Evolutionary conservation across 2,797 vertebrate species (phyloP).

Genomic region (Phrynocephalus vlangalii): DNA sequence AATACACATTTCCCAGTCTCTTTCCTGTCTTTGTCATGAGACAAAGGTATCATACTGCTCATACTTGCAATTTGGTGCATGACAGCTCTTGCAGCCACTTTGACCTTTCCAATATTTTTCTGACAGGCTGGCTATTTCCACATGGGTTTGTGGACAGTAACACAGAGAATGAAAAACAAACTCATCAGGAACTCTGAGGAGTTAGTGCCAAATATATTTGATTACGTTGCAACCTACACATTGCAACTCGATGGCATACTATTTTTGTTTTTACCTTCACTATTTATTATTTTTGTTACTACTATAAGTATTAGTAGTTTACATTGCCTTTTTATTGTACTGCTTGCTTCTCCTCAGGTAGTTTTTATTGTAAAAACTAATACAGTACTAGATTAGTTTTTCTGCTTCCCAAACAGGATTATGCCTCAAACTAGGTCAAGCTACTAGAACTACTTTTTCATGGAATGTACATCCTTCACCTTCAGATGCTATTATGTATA

Average conservation of each 20-base stretch:
- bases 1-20: constrained; percentile 41
- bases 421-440: too few species aligned
- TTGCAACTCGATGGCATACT: not conserved
- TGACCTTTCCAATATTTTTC: constrained; percentile 31
- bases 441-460: too few species aligned
- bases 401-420: too few species aligned
- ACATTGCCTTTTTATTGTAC: too few species aligned
- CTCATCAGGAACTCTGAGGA: constrained; percentile 24
- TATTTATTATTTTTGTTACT: not conserved
- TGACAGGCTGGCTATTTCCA: constrained; percentile 44
- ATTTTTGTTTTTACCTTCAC: too few species aligned
- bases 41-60: not conserved
- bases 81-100: not conserved
- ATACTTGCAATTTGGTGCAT: constrained; percentile 18
- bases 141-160: constrained; percentile 20
- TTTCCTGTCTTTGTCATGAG: constrained; percentile 28
- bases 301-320: too few species aligned
- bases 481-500: too few species aligned
- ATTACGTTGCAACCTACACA: not conserved
- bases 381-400: too few species aligned
- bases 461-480: too few species aligned
- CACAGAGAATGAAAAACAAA: constrained; percentile 35
- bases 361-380: too few species aligned
- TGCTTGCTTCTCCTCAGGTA: too few species aligned
- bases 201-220: not conserved